Percentiles rank a stretch among this genome's conserved stretches.
phyloP scores from a whole-genome alignment of 2,888 invertebrate species.

The Cynaeus angustus region DNA sequence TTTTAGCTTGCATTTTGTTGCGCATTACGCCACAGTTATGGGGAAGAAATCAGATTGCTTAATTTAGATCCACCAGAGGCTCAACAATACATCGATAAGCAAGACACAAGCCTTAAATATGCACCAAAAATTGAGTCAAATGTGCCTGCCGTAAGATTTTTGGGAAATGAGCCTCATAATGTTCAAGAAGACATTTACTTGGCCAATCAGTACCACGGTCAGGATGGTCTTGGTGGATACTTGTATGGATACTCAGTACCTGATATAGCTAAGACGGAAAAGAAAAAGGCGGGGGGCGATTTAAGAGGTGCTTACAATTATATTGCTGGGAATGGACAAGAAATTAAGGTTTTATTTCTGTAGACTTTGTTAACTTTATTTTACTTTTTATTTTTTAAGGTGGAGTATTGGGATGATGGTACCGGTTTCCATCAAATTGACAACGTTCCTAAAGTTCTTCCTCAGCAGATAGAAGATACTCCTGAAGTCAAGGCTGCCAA shows the following conservation, averaged over 20 bases:
- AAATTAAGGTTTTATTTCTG: slow-evolving; percentile 73
- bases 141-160: slow-evolving; percentile 71
- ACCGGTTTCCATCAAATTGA: slow-evolving; percentile 87
- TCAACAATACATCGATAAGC: slow-evolving; percentile 71
- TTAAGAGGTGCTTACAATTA: slow-evolving; percentile 84
- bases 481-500: slow-evolving; percentile 82
- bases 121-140: slow-evolving; percentile 75
- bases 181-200: slow-evolving; percentile 82
- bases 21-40: not conserved
- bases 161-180: slow-evolving; percentile 75
- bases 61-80: slow-evolving; percentile 75
- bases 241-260: slow-evolving; percentile 83
- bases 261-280: slow-evolving; percentile 83
- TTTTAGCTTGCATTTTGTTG: slow-evolving; percentile 44
- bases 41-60: slow-evolving; percentile 73
- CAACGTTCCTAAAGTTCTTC: slow-evolving; percentile 79
- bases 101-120: slow-evolving; percentile 70
- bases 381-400: slow-evolving; percentile 67
- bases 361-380: not conserved
- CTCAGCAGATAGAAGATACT: slow-evolving; percentile 79
- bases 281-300: slow-evolving; percentile 80
- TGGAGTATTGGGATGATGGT: slow-evolving; percentile 83
- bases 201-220: slow-evolving; percentile 83
- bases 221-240: slow-evolving; percentile 78
- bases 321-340: slow-evolving; percentile 75